A percentile compares a stretch with the other conserved stretches of the same genome.
phyloP scores from a whole-genome alignment of 2,888 invertebrate genomes.

The Drosophila robusta region DNA sequence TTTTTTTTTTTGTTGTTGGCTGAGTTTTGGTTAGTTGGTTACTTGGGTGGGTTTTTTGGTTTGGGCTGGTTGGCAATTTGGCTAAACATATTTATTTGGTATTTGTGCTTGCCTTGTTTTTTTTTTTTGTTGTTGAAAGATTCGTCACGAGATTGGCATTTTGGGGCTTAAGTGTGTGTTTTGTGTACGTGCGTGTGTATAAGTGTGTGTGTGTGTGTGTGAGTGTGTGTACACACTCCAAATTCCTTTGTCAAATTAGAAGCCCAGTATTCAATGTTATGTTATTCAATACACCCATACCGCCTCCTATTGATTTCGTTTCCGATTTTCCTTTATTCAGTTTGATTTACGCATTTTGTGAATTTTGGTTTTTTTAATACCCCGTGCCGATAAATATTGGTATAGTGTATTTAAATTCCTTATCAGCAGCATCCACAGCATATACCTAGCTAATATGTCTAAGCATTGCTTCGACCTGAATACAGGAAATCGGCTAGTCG shows the following conservation, averaged over 20 bases:
- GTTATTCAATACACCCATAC: constrained; percentile 33
- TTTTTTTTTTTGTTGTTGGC: constrained; percentile 34
- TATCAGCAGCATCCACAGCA: too few species aligned
- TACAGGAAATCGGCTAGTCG: not conserved
- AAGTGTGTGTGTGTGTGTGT: not conserved
- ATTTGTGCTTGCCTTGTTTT: constrained; percentile 49
- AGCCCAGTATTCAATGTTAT: constrained; percentile 38
- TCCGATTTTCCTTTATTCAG: constrained; percentile 23
- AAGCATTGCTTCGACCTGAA: not conserved
- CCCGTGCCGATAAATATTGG: not conserved
- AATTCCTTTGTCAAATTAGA: constrained; percentile 50
- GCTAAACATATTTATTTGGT: constrained; percentile 78
- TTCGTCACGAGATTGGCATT: constrained; percentile 43
- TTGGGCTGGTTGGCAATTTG: constrained; percentile 63
- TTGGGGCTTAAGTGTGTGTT: constrained; percentile 14
- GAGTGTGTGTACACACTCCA: constrained; percentile 12
- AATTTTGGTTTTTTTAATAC: constrained; percentile 15
- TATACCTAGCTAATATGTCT: not conserved
- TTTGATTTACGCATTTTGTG: constrained; percentile 29
- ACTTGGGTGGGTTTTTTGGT: not conserved
- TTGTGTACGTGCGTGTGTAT: not conserved
- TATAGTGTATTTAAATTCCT: too few species aligned
- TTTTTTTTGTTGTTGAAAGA: constrained; percentile 35
- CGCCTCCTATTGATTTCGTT: constrained; percentile 24
- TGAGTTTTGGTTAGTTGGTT: not conserved